Percentiles rank a stretch among this genome's conserved stretches.
phyloP scores from a whole-genome alignment of 2,888 invertebrate genomes.

The Agonopterix arenella region DNA sequence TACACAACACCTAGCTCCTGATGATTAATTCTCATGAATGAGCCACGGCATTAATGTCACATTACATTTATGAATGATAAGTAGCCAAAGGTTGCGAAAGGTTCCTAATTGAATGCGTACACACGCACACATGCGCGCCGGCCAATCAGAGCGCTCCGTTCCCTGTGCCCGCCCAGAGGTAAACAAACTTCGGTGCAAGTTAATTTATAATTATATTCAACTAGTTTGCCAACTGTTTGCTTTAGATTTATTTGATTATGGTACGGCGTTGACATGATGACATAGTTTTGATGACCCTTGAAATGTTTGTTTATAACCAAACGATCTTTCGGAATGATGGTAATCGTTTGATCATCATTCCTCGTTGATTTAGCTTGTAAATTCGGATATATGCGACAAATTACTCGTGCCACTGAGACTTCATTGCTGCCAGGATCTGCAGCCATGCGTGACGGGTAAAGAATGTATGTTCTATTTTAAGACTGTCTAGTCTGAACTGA shows the following conservation, averaged over 20 bases:
- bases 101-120: slow-evolving; percentile 6
- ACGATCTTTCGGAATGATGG: too few species aligned
- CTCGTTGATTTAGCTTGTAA: too few species aligned
- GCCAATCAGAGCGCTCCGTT: slow-evolving; percentile 22
- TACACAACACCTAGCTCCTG: too few species aligned
- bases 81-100: slow-evolving; percentile 24
- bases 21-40: slow-evolving; percentile 1
- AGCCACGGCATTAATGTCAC: slow-evolving; percentile 1
- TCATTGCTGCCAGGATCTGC: too few species aligned
- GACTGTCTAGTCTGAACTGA: too few species aligned
- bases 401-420: too few species aligned
- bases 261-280: slow-evolving; percentile 12
- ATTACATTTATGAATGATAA: slow-evolving; percentile 5
- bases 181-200: slow-evolving; percentile 25
- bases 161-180: slow-evolving; percentile 28
- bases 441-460: too few species aligned
- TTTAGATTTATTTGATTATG: slow-evolving; percentile 15
- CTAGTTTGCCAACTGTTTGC: slow-evolving; percentile 19
- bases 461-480: slow-evolving; percentile 1
- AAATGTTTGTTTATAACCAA: background rate
- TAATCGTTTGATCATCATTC: too few species aligned
- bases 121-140: slow-evolving; percentile 15
- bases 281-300: slow-evolving; percentile 7
- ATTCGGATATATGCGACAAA: too few species aligned
- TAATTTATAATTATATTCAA: slow-evolving; percentile 15